Conservation (phyloP, 2,113 vertebrate genomes). For the Toxotes chatareus region DNA sequence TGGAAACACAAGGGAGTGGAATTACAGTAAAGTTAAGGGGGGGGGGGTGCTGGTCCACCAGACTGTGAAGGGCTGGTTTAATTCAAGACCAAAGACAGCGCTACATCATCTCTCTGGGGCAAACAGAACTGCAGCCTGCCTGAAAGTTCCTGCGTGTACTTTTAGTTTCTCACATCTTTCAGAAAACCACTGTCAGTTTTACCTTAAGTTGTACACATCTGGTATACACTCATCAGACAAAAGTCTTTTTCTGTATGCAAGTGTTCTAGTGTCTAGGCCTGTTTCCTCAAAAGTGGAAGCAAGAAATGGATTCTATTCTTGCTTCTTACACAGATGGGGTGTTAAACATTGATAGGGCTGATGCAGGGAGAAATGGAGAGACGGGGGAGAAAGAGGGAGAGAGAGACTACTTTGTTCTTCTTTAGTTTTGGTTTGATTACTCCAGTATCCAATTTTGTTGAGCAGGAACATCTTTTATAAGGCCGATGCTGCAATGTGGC, state of each 20-base stretch:
- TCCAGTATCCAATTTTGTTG: conserved; percentile 26
- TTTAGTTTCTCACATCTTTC: conserved; percentile 15
- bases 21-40: conserved; percentile 57
- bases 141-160: conserved; percentile 15
- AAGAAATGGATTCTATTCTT: conserved; percentile 61
- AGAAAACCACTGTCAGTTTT: conserved; percentile 26
- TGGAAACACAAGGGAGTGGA: conserved; percentile 66
- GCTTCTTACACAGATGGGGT: conserved; percentile 59
- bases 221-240: conserved; percentile 11
- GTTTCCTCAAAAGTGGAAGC: conserved; percentile 44
- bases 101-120: conserved; percentile 25
- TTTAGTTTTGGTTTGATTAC: conserved; percentile 22
- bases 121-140: not conserved
- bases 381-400: not conserved
- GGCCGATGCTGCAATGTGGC: not conserved
- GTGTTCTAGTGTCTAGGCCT: conserved; percentile 26
- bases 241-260: not conserved
- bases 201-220: conserved; percentile 26
- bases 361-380: conserved; percentile 33
- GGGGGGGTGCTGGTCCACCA: conserved; percentile 42
- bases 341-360: conserved; percentile 70
- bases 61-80: conserved; percentile 54
- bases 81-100: conserved; percentile 45
- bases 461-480: conserved; percentile 35
- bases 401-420: conserved; percentile 2